A percentile compares a stretch with the other conserved stretches of the same genome.
Evolutionary conservation across 2,797 vertebrate genomes (phyloP).

Genomic region (Xenentodon cancila): DNA sequence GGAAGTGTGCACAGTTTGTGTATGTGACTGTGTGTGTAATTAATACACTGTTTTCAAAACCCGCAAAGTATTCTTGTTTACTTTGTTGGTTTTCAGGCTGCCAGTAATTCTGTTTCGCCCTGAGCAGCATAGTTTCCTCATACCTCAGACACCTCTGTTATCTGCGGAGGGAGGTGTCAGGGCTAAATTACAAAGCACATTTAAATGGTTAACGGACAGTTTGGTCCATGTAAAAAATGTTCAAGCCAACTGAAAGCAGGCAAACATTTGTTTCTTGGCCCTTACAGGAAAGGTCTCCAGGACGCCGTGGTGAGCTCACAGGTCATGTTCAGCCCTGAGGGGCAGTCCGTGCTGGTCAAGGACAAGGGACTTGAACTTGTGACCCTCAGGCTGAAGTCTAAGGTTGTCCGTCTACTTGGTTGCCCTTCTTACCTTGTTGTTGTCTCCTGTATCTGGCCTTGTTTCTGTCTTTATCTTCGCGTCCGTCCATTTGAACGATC

Average conservation of each 20-base stretch:
- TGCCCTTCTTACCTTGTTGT: conserved; percentile 10
- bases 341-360: conserved; percentile 53
- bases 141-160: conserved; percentile 5
- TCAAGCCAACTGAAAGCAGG: not conserved
- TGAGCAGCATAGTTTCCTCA: conserved; percentile 7
- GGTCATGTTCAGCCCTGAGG: conserved; percentile 58
- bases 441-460: conserved; percentile 33
- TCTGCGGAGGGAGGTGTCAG: not conserved
- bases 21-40: too few relatives aligned
- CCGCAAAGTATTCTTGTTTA: too few relatives aligned
- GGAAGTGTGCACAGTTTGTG: too few relatives aligned
- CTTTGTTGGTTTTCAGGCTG: not conserved
- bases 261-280: conserved; percentile 1
- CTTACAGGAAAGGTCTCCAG: not conserved
- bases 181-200: conserved; percentile 1
- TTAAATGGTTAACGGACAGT: not conserved
- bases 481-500: not conserved
- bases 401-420: conserved; percentile 11
- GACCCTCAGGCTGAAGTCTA: conserved; percentile 23
- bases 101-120: not conserved
- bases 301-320: conserved; percentile 26
- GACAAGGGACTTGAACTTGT: conserved; percentile 59
- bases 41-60: too few relatives aligned
- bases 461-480: conserved; percentile 14
- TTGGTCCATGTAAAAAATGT: not conserved